These are phyloP conservation scores for Eudasyphora cyanicolor DNA, from an alignment of 2,888 invertebrate genomes.

Conservation along the genomic window DNA sequence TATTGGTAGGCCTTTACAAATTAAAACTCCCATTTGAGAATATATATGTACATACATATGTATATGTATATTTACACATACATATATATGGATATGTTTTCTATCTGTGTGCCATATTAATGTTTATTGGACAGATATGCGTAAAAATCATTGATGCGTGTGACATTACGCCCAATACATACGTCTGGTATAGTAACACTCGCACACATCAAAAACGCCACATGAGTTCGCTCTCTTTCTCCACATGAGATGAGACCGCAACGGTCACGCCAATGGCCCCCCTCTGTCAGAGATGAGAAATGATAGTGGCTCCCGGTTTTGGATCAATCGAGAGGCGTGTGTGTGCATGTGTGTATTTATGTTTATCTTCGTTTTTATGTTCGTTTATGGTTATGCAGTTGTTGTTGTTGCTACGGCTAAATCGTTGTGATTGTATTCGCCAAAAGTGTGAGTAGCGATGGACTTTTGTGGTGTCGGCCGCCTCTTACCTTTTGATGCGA, in stretches of 20 bases:
- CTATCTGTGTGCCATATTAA: slow-evolving; percentile 34
- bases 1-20: background rate
- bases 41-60: background rate
- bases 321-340: background rate
- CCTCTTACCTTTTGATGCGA: too few relatives aligned
- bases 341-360: background rate
- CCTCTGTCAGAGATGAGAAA: background rate
- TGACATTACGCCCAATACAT: slow-evolving; percentile 57
- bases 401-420: slow-evolving; percentile 10
- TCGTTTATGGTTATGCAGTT: slow-evolving; percentile 28
- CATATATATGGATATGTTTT: background rate
- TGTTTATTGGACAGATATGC: slow-evolving; percentile 44
- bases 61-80: background rate
- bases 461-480: slow-evolving; percentile 45
- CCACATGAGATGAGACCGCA: slow-evolving; percentile 11
- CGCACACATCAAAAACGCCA: slow-evolving; percentile 26
- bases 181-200: background rate
- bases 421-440: background rate
- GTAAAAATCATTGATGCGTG: slow-evolving; percentile 62
- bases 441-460: too few relatives aligned
- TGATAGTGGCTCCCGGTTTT: background rate
- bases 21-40: background rate
- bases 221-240: slow-evolving; percentile 47
- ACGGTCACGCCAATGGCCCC: background rate
- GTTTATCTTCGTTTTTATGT: slow-evolving; percentile 1